Base-by-base conservation (phyloP, 1,140 invertebrate species). In the Solenopsis invicta region DNA sequence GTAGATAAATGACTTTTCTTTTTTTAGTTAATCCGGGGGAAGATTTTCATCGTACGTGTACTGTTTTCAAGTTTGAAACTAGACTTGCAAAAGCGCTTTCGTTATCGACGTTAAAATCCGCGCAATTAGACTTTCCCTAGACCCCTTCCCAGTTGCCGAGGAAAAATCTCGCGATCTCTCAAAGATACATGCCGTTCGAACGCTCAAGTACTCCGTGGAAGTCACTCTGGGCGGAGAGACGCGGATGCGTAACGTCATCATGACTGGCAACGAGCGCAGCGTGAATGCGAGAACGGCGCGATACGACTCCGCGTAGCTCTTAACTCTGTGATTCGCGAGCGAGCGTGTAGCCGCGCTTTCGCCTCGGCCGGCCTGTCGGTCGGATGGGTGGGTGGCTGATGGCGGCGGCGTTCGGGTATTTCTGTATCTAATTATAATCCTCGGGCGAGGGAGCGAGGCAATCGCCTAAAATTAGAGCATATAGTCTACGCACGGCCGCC, bases 401-500 rank as follows among this genome's bases (percentile, higher is more conserved):
- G 88, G 89, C 87, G 93, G 92, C 93, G 94, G 92, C 92, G 88
- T 92, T 93, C 91, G 94, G 92, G 92, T 95, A 95, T 95, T 95
- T 95, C 93, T 95, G 94, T 93, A 95, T 95, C 94, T 95, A 95
- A 95, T 95, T 95, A 95, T 95, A 95, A 95, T 94, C 93, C 93
- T 94, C 91, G 93, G 88, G 93, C 93, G 94, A 95, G 94, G 94
- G 94, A 94, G 94, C 94, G 93, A 94, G 92, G 94, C 94, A 94
- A 95, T 95, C 94, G 94, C 91, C 94, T 95, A 95, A 95, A 95
- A 95, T 95, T 95, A 95, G 94, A 94, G 93, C 93, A 94, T 95
- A 94, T 95, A 94, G 93, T 94, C 93, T 93, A 94, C 91, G 90
- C 91, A 86, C 90, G 81, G 81, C 87, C 88, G 78, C 87, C 67